Conservation (phyloP, 1,140 invertebrate genomes). For the Lordiphosa clarofinis region DNA sequence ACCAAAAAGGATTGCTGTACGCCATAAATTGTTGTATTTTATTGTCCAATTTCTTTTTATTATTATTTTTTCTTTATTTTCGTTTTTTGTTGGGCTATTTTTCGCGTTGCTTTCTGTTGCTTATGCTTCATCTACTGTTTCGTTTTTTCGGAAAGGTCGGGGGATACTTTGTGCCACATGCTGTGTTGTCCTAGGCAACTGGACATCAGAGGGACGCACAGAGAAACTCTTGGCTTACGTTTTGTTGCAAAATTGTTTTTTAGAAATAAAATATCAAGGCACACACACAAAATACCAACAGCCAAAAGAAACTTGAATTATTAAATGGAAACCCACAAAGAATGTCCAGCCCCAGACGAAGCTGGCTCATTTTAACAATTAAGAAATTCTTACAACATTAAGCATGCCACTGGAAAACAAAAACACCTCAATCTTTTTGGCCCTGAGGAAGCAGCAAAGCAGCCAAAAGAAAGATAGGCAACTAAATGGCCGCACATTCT, state of each 20-base stretch:
- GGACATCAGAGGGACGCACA: conserved; percentile 32
- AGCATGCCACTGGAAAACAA: conserved; percentile 33
- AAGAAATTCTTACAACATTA: conserved; percentile 68
- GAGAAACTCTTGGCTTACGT: conserved; percentile 46
- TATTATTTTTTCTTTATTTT: conserved; percentile 69
- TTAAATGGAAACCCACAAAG: conserved; percentile 55
- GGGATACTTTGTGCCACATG: conserved; percentile 64
- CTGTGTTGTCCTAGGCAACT: conserved; percentile 52
- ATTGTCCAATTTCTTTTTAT: conserved; percentile 78
- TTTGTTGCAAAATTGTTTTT: conserved; percentile 62
- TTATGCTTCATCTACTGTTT: conserved; percentile 72
- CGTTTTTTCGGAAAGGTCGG: conserved; percentile 24
- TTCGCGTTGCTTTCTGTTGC: conserved; percentile 56
- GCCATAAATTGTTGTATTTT: conserved; percentile 77
- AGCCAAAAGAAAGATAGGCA: no score
- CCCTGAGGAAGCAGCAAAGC: neutral
- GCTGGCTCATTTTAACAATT: conserved; percentile 52
- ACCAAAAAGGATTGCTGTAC: conserved; percentile 71
- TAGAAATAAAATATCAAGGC: conserved; percentile 52
- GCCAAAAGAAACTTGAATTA: conserved; percentile 51
- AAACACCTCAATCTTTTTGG: conserved; percentile 30
- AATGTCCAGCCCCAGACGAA: conserved; percentile 24
- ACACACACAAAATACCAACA: conserved; percentile 23
- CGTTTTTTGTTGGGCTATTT: conserved; percentile 40
- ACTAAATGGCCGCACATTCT: no score